Evolutionary conservation across 2,888 invertebrate species (phyloP).

Genomic region (Agrochola circellaris): DNA sequence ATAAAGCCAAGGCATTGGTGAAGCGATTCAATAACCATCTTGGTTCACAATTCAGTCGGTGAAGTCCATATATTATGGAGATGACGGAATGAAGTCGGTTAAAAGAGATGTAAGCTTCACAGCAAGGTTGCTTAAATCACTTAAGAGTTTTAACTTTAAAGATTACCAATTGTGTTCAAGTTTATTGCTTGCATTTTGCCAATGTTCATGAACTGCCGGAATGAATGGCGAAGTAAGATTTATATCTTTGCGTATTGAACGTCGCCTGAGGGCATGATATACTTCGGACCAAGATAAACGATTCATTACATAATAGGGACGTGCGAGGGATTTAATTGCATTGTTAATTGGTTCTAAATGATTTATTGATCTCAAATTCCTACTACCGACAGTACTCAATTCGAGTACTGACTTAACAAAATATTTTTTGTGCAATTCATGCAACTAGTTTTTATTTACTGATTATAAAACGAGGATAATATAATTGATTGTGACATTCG

Average conservation of each 20-base stretch:
- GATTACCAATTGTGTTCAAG: constrained; percentile 51
- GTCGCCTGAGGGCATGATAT: constrained; percentile 43
- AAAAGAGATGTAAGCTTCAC: constrained; percentile 41
- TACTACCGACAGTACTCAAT: not conserved
- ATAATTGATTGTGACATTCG: constrained; percentile 4
- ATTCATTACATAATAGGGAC: constrained; percentile 43
- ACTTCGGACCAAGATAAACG: constrained; percentile 33
- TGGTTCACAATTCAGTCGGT: not conserved
- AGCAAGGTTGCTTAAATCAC: constrained; percentile 46
- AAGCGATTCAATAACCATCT: constrained; percentile 5
- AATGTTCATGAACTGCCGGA: constrained; percentile 64
- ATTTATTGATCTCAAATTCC: constrained; percentile 23
- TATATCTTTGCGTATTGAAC: constrained; percentile 40
- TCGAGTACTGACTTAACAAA: not conserved
- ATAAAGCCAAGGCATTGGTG: not conserved
- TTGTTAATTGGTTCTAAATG: constrained; percentile 40
- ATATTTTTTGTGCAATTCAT: not conserved
- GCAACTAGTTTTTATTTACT: not conserved
- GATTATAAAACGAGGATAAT: constrained; percentile 3
- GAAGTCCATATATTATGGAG: not conserved
- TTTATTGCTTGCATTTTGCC: constrained; percentile 50
- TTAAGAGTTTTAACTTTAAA: constrained; percentile 28
- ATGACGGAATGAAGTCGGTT: constrained; percentile 1
- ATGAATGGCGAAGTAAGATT: constrained; percentile 51
- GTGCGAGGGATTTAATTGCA: constrained; percentile 29